These are phyloP conservation scores for Xiphorhynchus erythropygius DNA, from an alignment of 2,797 vertebrate species.

Conservation along the genomic window DNA sequence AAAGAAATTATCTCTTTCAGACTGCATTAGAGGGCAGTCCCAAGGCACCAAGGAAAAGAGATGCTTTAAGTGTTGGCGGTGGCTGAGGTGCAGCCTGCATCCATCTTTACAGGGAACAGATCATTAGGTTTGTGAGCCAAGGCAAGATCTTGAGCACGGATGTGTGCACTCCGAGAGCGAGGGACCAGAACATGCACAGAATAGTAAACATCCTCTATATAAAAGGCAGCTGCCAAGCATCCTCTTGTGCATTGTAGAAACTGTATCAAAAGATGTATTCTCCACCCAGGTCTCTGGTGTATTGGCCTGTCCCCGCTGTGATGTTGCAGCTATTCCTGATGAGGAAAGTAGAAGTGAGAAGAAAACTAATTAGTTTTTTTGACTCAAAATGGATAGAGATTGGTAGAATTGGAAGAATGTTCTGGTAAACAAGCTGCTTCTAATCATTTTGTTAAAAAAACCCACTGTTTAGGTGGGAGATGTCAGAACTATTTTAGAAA, in stretches of 20 bases:
- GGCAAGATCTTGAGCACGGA: neutral
- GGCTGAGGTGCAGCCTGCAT: neutral
- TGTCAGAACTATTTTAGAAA: neutral
- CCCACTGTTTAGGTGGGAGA: neutral
- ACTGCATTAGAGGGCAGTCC: neutral
- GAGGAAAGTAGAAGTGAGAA: neutral
- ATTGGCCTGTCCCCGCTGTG: neutral
- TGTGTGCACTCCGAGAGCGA: neutral
- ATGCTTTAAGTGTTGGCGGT: neutral
- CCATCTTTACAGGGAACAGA: neutral
- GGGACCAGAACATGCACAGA: neutral
- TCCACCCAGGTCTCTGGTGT: neutral
- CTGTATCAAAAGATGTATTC: neutral
- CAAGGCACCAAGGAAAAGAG: neutral
- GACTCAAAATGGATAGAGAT: neutral
- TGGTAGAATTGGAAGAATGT: neutral
- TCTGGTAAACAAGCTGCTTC: neutral
- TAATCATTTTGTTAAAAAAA: neutral
- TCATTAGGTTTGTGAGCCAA: neutral
- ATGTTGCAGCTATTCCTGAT: neutral
- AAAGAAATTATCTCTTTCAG: neutral
- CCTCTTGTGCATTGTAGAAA: neutral
- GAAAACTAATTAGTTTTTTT: neutral
- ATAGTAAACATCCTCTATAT: neutral
- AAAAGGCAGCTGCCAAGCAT: neutral